phyloP scores from a whole-genome alignment of 1,140 invertebrate genomes.

The Orchesella cincta region DNA sequence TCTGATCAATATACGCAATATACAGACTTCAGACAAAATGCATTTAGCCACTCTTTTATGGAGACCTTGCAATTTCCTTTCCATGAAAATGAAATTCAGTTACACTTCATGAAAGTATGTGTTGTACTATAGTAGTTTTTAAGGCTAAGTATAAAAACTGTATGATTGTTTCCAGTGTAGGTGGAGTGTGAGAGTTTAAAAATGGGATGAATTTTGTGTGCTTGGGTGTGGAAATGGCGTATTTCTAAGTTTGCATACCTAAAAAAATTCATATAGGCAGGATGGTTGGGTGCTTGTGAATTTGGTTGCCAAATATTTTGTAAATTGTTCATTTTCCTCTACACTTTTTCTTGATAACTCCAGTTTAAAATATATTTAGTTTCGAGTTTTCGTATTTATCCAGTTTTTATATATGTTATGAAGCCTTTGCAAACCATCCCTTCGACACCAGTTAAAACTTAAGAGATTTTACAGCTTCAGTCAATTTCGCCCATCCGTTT shows the following conservation, averaged over 20 bases:
- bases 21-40: constrained; percentile 17
- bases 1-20: neutral
- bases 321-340: neutral
- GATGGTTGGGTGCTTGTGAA: constrained; percentile 27
- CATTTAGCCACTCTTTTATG: constrained; percentile 23
- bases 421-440: neutral
- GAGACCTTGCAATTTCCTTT: constrained; percentile 19
- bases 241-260: neutral
- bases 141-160: neutral
- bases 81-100: neutral
- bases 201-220: neutral
- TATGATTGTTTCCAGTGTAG: neutral
- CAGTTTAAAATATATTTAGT: neutral
- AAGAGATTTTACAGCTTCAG: no score
- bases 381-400: neutral
- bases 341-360: constrained; percentile 9
- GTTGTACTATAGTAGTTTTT: constrained; percentile 9
- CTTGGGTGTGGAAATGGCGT: neutral
- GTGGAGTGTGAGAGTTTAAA: neutral
- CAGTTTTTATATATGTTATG: neutral
- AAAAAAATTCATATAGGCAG: neutral
- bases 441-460: no score
- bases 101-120: neutral
- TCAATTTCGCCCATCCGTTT: no score
- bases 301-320: constrained; percentile 27